Base-by-base conservation (phyloP, 35 echinoderm and acorn worm genomes). In the Amphiura filiformis region DNA sequence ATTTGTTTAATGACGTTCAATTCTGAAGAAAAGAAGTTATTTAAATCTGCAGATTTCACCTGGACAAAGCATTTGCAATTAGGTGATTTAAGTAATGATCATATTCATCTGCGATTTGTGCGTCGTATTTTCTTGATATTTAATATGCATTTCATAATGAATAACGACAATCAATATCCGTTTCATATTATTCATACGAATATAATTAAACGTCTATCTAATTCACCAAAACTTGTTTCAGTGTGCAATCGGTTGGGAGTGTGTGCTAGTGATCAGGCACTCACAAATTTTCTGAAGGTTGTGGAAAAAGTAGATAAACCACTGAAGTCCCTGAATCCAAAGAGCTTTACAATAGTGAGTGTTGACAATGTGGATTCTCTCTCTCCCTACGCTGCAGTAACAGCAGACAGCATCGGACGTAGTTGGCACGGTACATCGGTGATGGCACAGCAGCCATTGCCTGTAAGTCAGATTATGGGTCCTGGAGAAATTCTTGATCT, bases 371-470 rank as follows among this genome's bases (percentile, higher is more conserved):
- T 90, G 47, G 88, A 90, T 84, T 64, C 56, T 44, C 82, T 78
- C 22, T 36, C 82, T 32, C 42, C 65, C 34, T 57, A 90, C 82
- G 88, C 88, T 61, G 81, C 81, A 49, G 70, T 90, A 37, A 79
- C 39, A 77, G 81, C 88, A 75, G 88, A 90, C 37, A 39, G 83
- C 75, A 82, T 4, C 52, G 40, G 36, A 61, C 64, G 88, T 36
- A 90, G 88, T 79, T 90, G 88, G 88, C 61, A 90, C 84, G 88
- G 88, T 84, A 90, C 88, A 49, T 90, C 88, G 39, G 56, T 90
- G 30, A 90, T 90, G 88, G 88, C 88, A 7, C 88, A 90, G 70
- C 88, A 90, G 84, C 88, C 88, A 49, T 84, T 84, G 82, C 88
- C 88, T 22, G 32, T 0, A 22, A 84, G 34, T 52, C 65, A 90